Conservation (phyloP, 1,140 invertebrate genomes). For the Druon quercuslanigerum region DNA sequence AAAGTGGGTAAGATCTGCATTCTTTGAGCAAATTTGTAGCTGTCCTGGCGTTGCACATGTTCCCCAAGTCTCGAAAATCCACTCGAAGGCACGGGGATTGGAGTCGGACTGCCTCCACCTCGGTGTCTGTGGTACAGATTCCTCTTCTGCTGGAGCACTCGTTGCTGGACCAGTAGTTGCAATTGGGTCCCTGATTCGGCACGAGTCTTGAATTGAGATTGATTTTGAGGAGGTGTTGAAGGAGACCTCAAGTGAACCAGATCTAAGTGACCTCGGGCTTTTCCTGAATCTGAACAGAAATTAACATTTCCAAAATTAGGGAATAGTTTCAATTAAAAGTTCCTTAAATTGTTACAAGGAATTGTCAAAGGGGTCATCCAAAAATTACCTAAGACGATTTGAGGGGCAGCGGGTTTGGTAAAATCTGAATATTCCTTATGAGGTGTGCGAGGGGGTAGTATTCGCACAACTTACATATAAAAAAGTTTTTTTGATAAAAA, state of each 20-base stretch:
- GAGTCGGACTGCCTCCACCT: conserved; percentile 67
- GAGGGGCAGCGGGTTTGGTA: too few relatives aligned
- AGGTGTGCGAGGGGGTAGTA: too few relatives aligned
- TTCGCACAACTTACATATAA: too few relatives aligned
- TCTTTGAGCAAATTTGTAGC: conserved; percentile 80
- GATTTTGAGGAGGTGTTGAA: conserved; percentile 61
- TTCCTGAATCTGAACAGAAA: conserved; percentile 61
- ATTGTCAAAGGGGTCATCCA: too few relatives aligned
- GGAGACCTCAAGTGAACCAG: conserved; percentile 65
- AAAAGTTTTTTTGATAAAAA: too few relatives aligned
- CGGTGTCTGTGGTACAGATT: conserved; percentile 79
- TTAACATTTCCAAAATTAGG: neutral
- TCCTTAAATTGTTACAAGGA: too few relatives aligned
- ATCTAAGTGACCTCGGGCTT: conserved; percentile 66
- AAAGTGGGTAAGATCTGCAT: conserved; percentile 76
- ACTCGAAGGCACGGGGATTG: conserved; percentile 41
- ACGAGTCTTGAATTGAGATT: conserved; percentile 64
- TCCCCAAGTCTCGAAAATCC: conserved; percentile 44
- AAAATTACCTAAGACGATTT: too few relatives aligned
- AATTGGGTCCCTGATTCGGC: conserved; percentile 70
- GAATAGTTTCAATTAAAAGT: too few relatives aligned
- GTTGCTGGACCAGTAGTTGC: conserved; percentile 78
- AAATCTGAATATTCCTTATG: too few relatives aligned
- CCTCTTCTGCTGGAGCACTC: conserved; percentile 79
- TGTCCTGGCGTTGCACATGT: conserved; percentile 78